Percentiles rank a stretch among this genome's conserved stretches.
phyloP scores from a whole-genome alignment of 2,888 invertebrate genomes.

The Poecilus cupreus region DNA sequence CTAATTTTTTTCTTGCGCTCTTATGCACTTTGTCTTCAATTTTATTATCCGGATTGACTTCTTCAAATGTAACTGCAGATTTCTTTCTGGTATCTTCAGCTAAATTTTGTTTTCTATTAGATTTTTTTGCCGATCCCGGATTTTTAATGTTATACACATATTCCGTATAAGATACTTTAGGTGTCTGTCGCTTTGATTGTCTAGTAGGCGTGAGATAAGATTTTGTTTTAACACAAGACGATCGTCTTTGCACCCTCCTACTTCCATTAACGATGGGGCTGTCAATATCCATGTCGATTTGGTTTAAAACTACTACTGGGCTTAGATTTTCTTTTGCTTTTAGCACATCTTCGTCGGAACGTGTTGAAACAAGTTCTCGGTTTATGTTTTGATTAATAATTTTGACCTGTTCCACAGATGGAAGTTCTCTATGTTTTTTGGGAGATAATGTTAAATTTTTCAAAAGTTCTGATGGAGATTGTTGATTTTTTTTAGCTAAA shows the following conservation, averaged over 20 bases:
- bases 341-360: not conserved
- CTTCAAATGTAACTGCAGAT: not conserved
- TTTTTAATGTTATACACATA: not conserved
- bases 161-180: not conserved
- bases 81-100: not conserved
- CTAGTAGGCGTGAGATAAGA: constrained; percentile 2
- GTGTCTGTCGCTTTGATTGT: not conserved
- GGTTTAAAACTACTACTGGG: constrained; percentile 11
- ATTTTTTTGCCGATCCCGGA: not conserved
- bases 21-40: not conserved
- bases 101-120: not conserved
- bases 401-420: not conserved
- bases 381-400: constrained; percentile 1
- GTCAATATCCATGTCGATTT: not conserved
- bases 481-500: constrained; percentile 13
- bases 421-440: not conserved
- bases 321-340: not conserved
- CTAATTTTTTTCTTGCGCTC: constrained; percentile 12
- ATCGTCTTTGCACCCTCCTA: too few relatives aligned
- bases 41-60: not conserved
- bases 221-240: not conserved
- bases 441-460: constrained; percentile 17
- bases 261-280: not conserved
- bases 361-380: not conserved
- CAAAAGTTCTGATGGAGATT: constrained; percentile 33